phyloP scores from a whole-genome alignment of 2,888 invertebrate species.

The Lydus trimaculatus region DNA sequence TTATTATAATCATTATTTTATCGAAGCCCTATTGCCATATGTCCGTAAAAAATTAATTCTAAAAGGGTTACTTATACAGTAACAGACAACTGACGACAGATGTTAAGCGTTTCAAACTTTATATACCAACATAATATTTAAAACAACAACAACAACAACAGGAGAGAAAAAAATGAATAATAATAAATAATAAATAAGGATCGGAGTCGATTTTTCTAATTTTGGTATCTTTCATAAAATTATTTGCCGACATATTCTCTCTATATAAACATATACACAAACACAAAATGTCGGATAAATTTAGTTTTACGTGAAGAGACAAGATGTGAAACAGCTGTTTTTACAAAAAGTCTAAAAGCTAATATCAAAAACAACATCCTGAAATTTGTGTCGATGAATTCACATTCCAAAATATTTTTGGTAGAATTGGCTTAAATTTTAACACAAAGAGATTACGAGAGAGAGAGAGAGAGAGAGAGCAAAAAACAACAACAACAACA shows the following conservation, averaged over 20 bases:
- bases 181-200: not conserved
- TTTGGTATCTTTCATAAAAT: not conserved
- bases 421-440: too few relatives aligned
- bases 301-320: not conserved
- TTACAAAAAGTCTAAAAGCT: not conserved
- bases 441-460: too few relatives aligned
- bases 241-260: slow-evolving; percentile 10
- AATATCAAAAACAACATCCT: not conserved
- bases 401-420: too few relatives aligned
- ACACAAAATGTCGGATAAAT: slow-evolving; percentile 9
- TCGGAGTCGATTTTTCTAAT: not conserved
- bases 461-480: too few relatives aligned
- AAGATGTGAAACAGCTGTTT: slow-evolving; percentile 10
- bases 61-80: slow-evolving; percentile 34
- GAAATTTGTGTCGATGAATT: not conserved
- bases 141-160: not conserved
- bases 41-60: slow-evolving; percentile 37
- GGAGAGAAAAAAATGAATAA: too few relatives aligned
- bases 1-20: not conserved
- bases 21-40: slow-evolving; percentile 20
- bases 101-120: slow-evolving; percentile 31
- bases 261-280: not conserved
- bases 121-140: not conserved
- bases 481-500: too few relatives aligned
- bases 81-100: slow-evolving; percentile 30